Evolutionary conservation across 2,113 vertebrate genomes (phyloP).

Genomic region (Eidolon helvum): DNA sequence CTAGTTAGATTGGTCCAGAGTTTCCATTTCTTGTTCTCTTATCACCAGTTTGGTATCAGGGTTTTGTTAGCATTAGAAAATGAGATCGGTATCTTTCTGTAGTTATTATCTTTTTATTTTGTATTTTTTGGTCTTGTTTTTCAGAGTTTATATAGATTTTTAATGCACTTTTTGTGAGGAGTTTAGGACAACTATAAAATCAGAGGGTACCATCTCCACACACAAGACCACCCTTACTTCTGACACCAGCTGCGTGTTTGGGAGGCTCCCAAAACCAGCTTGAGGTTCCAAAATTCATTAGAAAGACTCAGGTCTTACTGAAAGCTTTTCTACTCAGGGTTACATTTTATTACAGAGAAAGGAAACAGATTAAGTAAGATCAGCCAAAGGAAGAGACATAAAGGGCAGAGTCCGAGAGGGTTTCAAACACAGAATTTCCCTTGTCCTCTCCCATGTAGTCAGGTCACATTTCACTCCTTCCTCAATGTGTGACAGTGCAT

Average conservation of each 20-base stretch:
- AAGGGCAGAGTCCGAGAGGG: background rate
- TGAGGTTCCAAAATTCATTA: background rate
- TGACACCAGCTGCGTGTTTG: background rate
- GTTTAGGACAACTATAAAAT: background rate
- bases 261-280: background rate
- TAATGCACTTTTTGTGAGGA: background rate
- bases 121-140: background rate
- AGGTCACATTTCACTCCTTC: background rate
- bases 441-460: background rate
- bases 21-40: background rate
- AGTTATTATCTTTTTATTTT: too few relatives aligned
- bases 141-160: conserved; percentile 14
- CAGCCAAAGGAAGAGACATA: background rate
- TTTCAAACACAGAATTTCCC: background rate
- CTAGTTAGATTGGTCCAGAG: background rate
- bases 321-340: background rate
- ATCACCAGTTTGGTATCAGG: background rate
- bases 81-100: background rate
- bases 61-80: conserved; percentile 1
- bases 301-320: background rate
- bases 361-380: background rate
- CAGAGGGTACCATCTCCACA: background rate
- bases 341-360: background rate
- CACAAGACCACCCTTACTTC: background rate
- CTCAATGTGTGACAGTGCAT: background rate